phyloP scores from a whole-genome alignment of 2,113 vertebrate species.

The Ameiurus melas region DNA sequence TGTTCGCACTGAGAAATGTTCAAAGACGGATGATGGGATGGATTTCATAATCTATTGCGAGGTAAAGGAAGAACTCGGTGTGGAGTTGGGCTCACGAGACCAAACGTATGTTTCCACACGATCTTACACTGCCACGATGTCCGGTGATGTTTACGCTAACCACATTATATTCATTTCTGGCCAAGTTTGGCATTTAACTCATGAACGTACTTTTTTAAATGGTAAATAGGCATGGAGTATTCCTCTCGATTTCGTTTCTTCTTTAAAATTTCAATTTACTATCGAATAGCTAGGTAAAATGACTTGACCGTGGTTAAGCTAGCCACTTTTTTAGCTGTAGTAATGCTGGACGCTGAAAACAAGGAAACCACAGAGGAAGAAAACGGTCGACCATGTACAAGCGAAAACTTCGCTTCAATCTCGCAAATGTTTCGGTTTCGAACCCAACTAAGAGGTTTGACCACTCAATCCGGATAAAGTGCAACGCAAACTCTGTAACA shows the following conservation, averaged over 20 bases:
- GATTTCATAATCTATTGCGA: not conserved
- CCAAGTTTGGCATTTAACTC: not conserved
- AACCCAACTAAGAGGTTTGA: not conserved
- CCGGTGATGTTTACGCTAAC: not conserved
- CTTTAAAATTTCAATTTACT: not conserved
- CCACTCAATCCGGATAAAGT: not conserved
- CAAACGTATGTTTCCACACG: not conserved
- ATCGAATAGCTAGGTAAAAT: not conserved
- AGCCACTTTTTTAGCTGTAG: not conserved
- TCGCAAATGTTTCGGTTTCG: not conserved
- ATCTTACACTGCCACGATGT: not conserved
- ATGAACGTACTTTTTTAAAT: not conserved
- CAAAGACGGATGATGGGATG: not conserved
- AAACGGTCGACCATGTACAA: not conserved
- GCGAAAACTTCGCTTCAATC: not conserved
- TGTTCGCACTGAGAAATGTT: conserved; percentile 2
- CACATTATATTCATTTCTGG: not conserved
- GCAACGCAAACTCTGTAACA: not conserved
- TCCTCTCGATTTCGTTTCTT: not conserved
- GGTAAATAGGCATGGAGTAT: not conserved
- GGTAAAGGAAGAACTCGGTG: not conserved
- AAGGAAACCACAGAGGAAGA: not conserved
- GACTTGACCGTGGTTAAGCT: not conserved
- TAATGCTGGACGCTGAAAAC: not conserved
- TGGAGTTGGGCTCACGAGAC: not conserved